Percentiles rank a stretch among this genome's conserved stretches.
phyloP scores from a whole-genome alignment of 2,797 vertebrate genomes.

The Tokudaia muenninki region DNA sequence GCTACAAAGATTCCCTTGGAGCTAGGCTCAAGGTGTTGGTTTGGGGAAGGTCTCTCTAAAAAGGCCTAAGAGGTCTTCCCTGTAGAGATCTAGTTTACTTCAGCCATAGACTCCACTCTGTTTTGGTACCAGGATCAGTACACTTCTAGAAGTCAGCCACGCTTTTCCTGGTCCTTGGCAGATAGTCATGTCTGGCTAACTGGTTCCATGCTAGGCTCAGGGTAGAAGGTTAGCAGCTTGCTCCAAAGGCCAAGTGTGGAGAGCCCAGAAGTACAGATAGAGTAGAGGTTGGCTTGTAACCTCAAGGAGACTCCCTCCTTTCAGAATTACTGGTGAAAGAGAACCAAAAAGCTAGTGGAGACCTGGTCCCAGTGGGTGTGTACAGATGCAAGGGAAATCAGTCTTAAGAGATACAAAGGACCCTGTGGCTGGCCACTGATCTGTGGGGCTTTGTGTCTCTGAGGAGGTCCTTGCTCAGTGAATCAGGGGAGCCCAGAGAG shows the following conservation, averaged over 20 bases:
- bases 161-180: background rate
- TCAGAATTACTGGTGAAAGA: background rate
- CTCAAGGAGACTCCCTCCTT: background rate
- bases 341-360: background rate
- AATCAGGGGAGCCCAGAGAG: background rate
- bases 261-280: background rate
- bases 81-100: background rate
- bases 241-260: background rate
- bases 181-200: no score
- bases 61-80: background rate
- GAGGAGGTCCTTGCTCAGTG: background rate
- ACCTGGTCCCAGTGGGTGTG: background rate
- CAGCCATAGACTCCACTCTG: background rate
- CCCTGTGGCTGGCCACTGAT: no score
- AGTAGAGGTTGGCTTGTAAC: no score
- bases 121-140: background rate
- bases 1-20: background rate
- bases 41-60: background rate
- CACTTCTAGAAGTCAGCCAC: background rate
- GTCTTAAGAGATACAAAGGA: accelerated
- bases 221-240: background rate
- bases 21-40: background rate
- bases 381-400: background rate
- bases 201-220: background rate
- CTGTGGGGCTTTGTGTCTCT: background rate